phyloP scores from a whole-genome alignment of 2,888 invertebrate species.

The Melanotus villosus region DNA sequence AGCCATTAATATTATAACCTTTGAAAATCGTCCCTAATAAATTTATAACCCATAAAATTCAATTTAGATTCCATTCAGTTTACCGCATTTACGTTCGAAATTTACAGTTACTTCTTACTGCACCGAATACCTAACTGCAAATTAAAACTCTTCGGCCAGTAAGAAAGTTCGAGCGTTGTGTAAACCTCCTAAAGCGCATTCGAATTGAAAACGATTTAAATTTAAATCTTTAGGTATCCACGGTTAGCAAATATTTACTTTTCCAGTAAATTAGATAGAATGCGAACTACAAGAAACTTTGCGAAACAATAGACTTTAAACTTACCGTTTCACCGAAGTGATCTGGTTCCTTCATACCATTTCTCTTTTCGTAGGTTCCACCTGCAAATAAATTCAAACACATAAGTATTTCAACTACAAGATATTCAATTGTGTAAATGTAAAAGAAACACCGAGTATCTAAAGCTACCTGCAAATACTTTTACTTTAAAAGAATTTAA shows the following conservation, averaged over 20 bases:
- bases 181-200: conserved; percentile 34
- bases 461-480: too few relatives aligned
- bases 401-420: too few relatives aligned
- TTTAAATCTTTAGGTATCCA: conserved; percentile 27
- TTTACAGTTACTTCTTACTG: conserved; percentile 13
- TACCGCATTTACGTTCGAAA: not conserved
- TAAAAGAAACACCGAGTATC: too few relatives aligned
- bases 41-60: conserved; percentile 4
- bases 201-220: conserved; percentile 40
- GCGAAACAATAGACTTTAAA: conserved; percentile 11
- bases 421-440: too few relatives aligned
- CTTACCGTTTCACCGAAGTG: conserved; percentile 85
- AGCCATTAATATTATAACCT: not conserved
- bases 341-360: conserved; percentile 91
- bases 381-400: too few relatives aligned
- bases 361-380: conserved; percentile 80
- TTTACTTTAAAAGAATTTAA: too few relatives aligned
- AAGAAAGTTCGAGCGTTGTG: conserved; percentile 30
- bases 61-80: conserved; percentile 2
- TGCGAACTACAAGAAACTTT: conserved; percentile 22
- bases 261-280: conserved; percentile 29
- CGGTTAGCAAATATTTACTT: conserved; percentile 33
- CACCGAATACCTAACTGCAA: conserved; percentile 24
- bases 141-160: conserved; percentile 37
- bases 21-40: not conserved